A percentile compares a stretch with the other conserved stretches of the same genome.
Evolutionary conservation across 2,113 vertebrate genomes (phyloP).

Genomic region (Epinephelus lanceolatus): DNA sequence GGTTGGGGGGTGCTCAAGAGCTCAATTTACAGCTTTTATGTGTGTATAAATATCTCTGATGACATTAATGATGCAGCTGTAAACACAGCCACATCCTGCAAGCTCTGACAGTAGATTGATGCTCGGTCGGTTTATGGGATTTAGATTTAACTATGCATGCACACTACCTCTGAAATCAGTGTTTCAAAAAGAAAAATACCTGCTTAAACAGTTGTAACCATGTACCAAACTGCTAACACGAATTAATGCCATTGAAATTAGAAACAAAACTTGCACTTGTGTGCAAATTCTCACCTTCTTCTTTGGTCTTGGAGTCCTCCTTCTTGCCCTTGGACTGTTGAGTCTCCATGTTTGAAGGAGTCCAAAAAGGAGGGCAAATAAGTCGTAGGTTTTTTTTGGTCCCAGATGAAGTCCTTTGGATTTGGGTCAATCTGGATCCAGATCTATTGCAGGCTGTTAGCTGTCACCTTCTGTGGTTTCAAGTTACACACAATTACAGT

Average conservation of each 20-base stretch:
- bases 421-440: slow-evolving; percentile 34
- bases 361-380: slow-evolving; percentile 6
- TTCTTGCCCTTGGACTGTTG: slow-evolving; percentile 10
- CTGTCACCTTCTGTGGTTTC: slow-evolving; percentile 30
- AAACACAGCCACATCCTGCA: neutral
- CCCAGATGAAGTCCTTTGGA: slow-evolving; percentile 22
- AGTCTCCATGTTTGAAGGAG: slow-evolving; percentile 58
- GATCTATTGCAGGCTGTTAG: neutral
- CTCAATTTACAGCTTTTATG: slow-evolving; percentile 4
- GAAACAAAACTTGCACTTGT: neutral
- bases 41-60: slow-evolving; percentile 13
- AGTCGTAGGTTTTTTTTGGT: neutral
- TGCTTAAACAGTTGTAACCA: neutral
- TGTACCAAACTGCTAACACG: neutral
- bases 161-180: neutral
- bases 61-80: neutral
- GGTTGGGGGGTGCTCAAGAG: neutral
- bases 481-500: slow-evolving; percentile 51
- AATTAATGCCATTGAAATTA: neutral
- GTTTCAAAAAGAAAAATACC: neutral
- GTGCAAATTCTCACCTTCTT: slow-evolving; percentile 56
- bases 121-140: neutral
- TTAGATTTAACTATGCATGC: neutral
- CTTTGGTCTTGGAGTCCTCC: slow-evolving; percentile 43
- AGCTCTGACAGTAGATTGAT: neutral